Evolutionary conservation across 53 echinoderm and acorn worm species (phyloP).

Genomic region (Patiria pectinifera): DNA sequence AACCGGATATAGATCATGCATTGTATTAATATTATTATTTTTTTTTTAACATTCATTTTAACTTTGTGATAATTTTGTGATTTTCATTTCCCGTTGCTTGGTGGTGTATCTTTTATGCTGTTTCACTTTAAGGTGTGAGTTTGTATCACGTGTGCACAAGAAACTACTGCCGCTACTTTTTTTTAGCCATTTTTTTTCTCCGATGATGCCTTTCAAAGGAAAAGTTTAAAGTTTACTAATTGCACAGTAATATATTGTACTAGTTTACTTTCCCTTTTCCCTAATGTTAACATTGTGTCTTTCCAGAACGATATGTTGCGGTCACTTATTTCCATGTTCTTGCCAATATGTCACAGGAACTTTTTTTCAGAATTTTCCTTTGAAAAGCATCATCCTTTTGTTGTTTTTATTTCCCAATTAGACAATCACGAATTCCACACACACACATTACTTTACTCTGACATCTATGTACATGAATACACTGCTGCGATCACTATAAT

Average conservation of each 20-base stretch:
- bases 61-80: no score
- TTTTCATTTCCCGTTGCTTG: no score
- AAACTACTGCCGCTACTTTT: neutral
- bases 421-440: constrained; percentile 15
- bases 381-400: neutral
- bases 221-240: neutral
- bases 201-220: neutral
- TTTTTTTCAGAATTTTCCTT: neutral
- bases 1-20: no score
- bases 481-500: constrained; percentile 31
- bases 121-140: neutral
- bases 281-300: no score
- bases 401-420: neutral
- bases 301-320: no score
- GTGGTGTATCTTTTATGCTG: neutral
- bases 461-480: constrained; percentile 59
- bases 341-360: neutral
- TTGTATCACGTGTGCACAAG: neutral
- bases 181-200: neutral
- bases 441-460: constrained; percentile 17
- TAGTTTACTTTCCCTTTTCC: neutral
- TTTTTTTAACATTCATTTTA: no score
- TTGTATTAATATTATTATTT: no score
- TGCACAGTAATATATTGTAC: neutral
- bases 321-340: neutral